phyloP scores from a whole-genome alignment of 2,797 vertebrate species.

The Esox masquinongy region DNA sequence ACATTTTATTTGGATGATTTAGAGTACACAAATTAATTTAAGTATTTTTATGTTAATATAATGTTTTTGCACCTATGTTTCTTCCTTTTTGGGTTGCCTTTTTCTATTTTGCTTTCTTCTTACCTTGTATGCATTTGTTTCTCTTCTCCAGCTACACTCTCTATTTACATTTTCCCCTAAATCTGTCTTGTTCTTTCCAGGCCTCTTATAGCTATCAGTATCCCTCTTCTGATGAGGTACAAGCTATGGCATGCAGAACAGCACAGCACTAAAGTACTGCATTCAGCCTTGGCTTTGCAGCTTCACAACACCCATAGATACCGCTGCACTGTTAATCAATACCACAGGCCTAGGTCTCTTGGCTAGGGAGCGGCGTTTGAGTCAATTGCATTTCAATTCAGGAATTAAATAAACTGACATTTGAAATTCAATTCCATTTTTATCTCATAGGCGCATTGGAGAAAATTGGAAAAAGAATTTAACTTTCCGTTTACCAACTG shows the following conservation, averaged over 20 bases:
- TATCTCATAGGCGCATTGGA: no score
- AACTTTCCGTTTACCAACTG: no score
- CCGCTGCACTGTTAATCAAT: constrained; percentile 38
- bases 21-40: neutral
- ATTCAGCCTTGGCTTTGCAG: constrained; percentile 54
- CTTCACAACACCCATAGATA: constrained; percentile 49
- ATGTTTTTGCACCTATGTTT: neutral
- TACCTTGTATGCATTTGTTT: constrained; percentile 11
- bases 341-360: neutral
- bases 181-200: constrained; percentile 74
- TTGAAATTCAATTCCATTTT: no score
- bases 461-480: no score
- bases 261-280: constrained; percentile 18
- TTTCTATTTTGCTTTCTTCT: constrained; percentile 5
- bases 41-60: neutral
- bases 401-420: no score
- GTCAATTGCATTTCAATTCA: no score
- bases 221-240: constrained; percentile 77
- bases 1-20: neutral
- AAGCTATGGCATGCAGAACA: constrained; percentile 64
- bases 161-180: constrained; percentile 52
- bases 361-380: neutral
- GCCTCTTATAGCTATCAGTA: constrained; percentile 77
- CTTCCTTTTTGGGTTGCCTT: neutral
- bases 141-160: neutral